phyloP scores from a whole-genome alignment of 1,140 invertebrate genomes.

The Aphidius gifuensis region DNA sequence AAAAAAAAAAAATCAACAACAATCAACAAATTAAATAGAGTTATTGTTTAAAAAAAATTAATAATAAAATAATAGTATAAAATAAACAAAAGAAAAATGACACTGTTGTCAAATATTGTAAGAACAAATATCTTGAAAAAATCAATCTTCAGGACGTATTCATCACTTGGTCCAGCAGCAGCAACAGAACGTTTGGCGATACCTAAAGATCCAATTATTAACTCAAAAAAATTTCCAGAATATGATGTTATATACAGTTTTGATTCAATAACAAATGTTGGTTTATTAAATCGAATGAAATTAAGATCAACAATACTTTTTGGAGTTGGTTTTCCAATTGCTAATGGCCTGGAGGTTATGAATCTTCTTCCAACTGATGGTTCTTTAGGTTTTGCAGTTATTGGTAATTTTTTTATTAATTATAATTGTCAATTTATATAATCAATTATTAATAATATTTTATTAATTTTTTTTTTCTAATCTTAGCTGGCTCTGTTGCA shows the following conservation, averaged over 20 bases:
- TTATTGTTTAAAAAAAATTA: too few species aligned
- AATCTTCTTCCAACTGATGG: neutral
- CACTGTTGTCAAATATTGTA: too few species aligned
- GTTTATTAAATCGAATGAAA: slow-evolving; percentile 26
- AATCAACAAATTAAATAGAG: too few species aligned
- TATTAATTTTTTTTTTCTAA: slow-evolving; percentile 1
- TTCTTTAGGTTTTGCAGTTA: neutral
- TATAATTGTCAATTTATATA: neutral
- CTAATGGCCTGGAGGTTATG: neutral
- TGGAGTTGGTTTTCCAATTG: neutral
- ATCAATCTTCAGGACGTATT: neutral
- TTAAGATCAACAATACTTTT: neutral
- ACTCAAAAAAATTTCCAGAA: slow-evolving; percentile 24
- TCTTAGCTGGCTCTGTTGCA: slow-evolving; percentile 20
- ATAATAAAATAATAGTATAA: too few species aligned
- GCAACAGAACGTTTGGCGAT: neutral
- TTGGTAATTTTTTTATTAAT: slow-evolving; percentile 19
- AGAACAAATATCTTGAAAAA: too few species aligned
- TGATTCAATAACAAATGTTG: neutral
- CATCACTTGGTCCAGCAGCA: slow-evolving; percentile 12
- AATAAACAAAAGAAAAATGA: too few species aligned
- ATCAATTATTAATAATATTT: neutral
- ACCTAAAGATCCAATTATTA: too few species aligned
- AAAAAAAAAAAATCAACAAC: too few species aligned
- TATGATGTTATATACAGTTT: slow-evolving; percentile 30